Conservation (phyloP, 2,888 invertebrate species). For the Metellina segmentata region DNA sequence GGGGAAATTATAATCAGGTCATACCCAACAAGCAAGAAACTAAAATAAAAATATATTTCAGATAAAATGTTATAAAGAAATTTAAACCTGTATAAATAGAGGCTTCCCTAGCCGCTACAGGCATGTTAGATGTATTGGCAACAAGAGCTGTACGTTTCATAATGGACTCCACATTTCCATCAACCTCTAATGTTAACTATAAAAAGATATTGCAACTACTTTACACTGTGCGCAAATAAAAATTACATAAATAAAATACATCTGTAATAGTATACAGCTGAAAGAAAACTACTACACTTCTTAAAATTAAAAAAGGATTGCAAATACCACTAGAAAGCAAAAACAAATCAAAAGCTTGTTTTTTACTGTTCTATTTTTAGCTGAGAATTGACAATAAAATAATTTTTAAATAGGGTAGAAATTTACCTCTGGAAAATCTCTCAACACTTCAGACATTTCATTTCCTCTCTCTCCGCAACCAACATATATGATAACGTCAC, state of each 20-base stretch:
- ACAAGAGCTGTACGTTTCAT: conserved; percentile 99
- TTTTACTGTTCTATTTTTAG: too few relatives aligned
- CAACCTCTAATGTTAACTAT: conserved; percentile 94
- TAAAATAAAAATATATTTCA: not conserved
- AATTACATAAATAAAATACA: not conserved
- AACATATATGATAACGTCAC: conserved; percentile 99
- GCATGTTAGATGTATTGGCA: conserved; percentile 99
- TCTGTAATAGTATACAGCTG: not conserved
- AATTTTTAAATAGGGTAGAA: not conserved
- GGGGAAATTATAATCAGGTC: too few relatives aligned
- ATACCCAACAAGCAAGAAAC: too few relatives aligned
- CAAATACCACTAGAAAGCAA: not conserved
- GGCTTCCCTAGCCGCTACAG: conserved; percentile 99
- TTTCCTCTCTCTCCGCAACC: conserved; percentile 99
- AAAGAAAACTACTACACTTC: too few relatives aligned
- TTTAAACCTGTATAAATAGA: conserved; percentile 95
- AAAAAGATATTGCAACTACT: conserved; percentile 50
- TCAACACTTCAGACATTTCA: conserved; percentile 99
- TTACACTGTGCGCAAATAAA: not conserved
- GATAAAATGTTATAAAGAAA: conserved; percentile 26
- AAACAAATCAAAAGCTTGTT: not conserved
- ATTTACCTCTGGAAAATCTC: conserved; percentile 95
- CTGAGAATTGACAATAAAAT: not conserved
- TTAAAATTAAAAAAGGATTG: too few relatives aligned
- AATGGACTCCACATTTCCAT: conserved; percentile 95